A percentile compares a stretch with the other conserved stretches of the same genome.
Evolutionary conservation across 2,113 vertebrate species (phyloP).

Genomic region (Physeter macrocephalus): DNA sequence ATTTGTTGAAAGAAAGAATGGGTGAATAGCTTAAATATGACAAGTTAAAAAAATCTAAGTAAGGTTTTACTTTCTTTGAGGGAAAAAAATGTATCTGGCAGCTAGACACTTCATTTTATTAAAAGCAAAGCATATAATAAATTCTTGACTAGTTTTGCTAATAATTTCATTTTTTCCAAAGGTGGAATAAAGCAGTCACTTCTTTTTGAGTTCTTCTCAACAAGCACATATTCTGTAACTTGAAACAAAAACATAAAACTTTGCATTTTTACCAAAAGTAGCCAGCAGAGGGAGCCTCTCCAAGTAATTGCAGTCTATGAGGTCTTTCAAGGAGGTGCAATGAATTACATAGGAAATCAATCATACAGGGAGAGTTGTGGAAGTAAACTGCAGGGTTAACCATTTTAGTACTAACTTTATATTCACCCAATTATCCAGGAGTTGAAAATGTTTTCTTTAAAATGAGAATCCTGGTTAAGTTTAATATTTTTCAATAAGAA

Average conservation of each 20-base stretch:
- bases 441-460: neutral
- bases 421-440: neutral
- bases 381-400: neutral
- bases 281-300: slow-evolving; percentile 68
- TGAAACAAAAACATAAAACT: neutral
- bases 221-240: neutral
- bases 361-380: neutral
- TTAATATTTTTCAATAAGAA: slow-evolving; percentile 36
- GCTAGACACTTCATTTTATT: neutral
- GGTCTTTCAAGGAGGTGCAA: neutral
- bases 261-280: slow-evolving; percentile 46
- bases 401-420: neutral
- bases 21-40: neutral
- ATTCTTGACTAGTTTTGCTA: neutral
- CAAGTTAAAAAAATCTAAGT: neutral
- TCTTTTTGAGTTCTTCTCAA: slow-evolving; percentile 33
- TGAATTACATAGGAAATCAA: slow-evolving; percentile 16
- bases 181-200: neutral
- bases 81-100: neutral
- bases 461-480: slow-evolving; percentile 1
- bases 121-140: neutral
- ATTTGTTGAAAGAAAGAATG: neutral
- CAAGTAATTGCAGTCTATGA: neutral
- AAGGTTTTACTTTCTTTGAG: neutral
- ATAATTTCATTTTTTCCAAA: neutral